Evolutionary conservation across 2,888 invertebrate genomes (phyloP).

Genomic region (Biston betularia): DNA sequence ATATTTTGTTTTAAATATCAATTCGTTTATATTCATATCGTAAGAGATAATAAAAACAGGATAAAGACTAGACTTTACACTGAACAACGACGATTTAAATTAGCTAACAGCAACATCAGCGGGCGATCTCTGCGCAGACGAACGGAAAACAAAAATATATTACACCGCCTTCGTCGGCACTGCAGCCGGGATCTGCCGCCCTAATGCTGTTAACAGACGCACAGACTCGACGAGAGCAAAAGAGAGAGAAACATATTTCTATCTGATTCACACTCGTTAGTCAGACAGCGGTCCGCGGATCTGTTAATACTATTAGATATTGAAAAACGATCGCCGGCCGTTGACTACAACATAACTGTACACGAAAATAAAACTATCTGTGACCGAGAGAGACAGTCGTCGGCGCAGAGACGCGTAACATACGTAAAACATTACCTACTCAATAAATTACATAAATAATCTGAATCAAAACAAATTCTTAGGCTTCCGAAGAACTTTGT

Average conservation of each 20-base stretch:
- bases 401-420: conserved; percentile 65
- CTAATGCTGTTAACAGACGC: not conserved
- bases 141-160: conserved; percentile 42
- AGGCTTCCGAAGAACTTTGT: conserved; percentile 78
- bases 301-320: too few species aligned
- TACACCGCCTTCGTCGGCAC: conserved; percentile 34
- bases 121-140: conserved; percentile 60
- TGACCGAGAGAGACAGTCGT: conserved; percentile 53
- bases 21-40: conserved; percentile 82
- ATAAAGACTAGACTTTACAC: conserved; percentile 87
- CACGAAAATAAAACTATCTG: conserved; percentile 58
- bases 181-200: not conserved
- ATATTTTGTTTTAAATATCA: conserved; percentile 75
- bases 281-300: too few species aligned
- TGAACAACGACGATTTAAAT: conserved; percentile 82
- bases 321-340: conserved; percentile 2
- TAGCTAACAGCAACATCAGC: conserved; percentile 79
- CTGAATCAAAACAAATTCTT: conserved; percentile 84
- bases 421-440: conserved; percentile 76
- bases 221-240: too few species aligned
- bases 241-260: too few species aligned
- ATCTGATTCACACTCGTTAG: too few species aligned
- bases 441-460: conserved; percentile 85
- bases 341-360: conserved; percentile 53
- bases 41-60: conserved; percentile 82